These are phyloP conservation scores for Platycheirus albimanus DNA, from an alignment of 2,888 invertebrate species.

Conservation along the genomic window DNA sequence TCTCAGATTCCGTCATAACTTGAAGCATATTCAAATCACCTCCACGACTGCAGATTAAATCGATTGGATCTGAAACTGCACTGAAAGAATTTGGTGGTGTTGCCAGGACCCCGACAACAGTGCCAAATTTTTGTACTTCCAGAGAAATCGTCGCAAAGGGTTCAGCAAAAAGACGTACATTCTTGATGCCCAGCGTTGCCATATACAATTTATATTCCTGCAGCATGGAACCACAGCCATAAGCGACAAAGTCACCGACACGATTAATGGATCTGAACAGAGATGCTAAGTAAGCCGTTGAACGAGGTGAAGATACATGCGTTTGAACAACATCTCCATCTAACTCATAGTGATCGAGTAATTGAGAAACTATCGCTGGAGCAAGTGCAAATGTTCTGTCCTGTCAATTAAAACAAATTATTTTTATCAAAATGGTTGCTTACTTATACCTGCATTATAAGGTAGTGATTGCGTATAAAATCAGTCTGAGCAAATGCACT, in stretches of 20 bases:
- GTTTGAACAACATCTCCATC: slow-evolving; percentile 91
- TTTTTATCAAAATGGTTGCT: no score
- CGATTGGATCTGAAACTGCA: slow-evolving; percentile 90
- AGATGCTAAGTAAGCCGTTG: slow-evolving; percentile 90
- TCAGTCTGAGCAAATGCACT: slow-evolving; percentile 84
- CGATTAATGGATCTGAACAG: slow-evolving; percentile 85
- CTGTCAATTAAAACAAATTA: slow-evolving; percentile 81
- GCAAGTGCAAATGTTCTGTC: slow-evolving; percentile 92
- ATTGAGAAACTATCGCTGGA: slow-evolving; percentile 88
- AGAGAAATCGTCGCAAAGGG: slow-evolving; percentile 83
- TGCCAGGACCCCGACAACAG: slow-evolving; percentile 87
- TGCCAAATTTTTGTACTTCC: slow-evolving; percentile 84
- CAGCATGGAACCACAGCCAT: slow-evolving; percentile 84
- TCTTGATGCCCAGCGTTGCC: slow-evolving; percentile 87
- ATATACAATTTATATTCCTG: slow-evolving; percentile 88
- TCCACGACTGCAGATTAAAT: slow-evolving; percentile 90
- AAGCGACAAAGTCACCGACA: slow-evolving; percentile 85
- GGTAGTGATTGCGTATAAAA: slow-evolving; percentile 84
- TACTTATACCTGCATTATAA: slow-evolving; percentile 85
- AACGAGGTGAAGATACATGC: slow-evolving; percentile 90
- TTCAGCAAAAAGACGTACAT: slow-evolving; percentile 83
- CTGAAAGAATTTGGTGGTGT: slow-evolving; percentile 93
- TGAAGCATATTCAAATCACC: slow-evolving; percentile 91
- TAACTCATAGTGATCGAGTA: slow-evolving; percentile 85
- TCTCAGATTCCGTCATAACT: slow-evolving; percentile 88